phyloP scores from a whole-genome alignment of 2,797 vertebrate species.

The Chiloscyllium punctatum region DNA sequence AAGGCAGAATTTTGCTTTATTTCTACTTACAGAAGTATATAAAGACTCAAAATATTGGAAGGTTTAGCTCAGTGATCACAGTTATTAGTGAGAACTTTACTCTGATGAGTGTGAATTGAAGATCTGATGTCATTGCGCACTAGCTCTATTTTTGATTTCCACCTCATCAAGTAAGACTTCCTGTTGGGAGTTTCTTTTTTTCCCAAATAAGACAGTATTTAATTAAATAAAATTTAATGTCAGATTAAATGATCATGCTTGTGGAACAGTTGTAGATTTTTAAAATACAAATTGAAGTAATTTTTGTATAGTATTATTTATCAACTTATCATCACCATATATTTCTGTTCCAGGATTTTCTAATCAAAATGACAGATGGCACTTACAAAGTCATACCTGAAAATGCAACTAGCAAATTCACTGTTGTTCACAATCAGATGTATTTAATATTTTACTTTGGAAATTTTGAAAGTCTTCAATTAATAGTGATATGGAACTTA shows the following conservation, averaged over 20 bases:
- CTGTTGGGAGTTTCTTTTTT: not conserved
- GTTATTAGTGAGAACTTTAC: not conserved
- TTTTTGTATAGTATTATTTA: not conserved
- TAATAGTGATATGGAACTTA: constrained; percentile 25
- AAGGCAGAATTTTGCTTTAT: not conserved
- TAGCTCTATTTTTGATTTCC: not conserved
- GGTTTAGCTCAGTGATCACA: not conserved
- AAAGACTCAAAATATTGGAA: not conserved
- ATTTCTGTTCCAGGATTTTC: constrained; percentile 1
- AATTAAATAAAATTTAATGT: not conserved
- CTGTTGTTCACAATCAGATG: constrained; percentile 6
- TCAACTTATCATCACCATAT: not conserved
- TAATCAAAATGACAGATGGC: constrained; percentile 26
- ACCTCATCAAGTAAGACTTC: not conserved
- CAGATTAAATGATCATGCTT: not conserved
- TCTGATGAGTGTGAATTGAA: not conserved
- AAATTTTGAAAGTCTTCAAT: not conserved
- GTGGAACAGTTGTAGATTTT: not conserved
- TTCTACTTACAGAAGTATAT: not conserved
- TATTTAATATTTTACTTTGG: not conserved
- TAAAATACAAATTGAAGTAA: not conserved
- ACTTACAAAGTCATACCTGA: constrained; percentile 3
- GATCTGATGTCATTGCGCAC: no score
- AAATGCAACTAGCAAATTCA: not conserved
- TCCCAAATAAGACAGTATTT: not conserved